Conservation (phyloP, 2,113 vertebrate genomes). For the Zapus hudsonius region DNA sequence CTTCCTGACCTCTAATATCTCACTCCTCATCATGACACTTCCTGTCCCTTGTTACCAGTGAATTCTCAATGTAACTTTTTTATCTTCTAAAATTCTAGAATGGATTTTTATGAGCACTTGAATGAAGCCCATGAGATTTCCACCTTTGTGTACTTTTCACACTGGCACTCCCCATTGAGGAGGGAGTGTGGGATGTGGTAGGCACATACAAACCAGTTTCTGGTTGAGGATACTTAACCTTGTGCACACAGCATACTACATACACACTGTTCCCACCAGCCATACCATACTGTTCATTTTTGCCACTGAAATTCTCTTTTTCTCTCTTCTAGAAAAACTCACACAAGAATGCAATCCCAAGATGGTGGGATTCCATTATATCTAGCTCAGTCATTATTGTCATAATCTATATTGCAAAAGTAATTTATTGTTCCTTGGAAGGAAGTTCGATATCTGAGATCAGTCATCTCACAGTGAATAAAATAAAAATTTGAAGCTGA, state of each 20-base stretch:
- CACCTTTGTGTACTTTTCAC: neutral
- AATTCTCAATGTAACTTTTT: fast-evolving
- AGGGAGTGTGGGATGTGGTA: too few species aligned
- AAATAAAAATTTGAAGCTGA: constrained; percentile 61
- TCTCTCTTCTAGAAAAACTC: constrained; percentile 27
- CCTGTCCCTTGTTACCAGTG: neutral
- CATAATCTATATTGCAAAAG: constrained; percentile 53
- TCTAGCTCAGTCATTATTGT: constrained; percentile 41
- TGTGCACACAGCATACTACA: neutral
- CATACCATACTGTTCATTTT: neutral
- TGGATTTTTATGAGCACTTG: neutral
- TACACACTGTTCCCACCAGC: fast-evolving
- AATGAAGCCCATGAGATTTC: too few species aligned
- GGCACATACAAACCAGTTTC: too few species aligned
- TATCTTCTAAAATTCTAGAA: too few species aligned
- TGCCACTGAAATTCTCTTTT: neutral
- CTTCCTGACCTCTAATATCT: neutral
- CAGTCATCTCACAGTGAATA: constrained; percentile 64
- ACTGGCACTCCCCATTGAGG: too few species aligned
- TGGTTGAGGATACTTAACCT: fast-evolving
- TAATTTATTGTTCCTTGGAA: constrained; percentile 62
- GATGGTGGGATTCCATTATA: constrained; percentile 55
- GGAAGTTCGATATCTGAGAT: constrained; percentile 71
- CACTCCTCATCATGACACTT: neutral
- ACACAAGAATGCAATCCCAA: neutral